These are phyloP conservation scores for Deilephila elpenor DNA, from an alignment of 2,888 invertebrate genomes.

Conservation along the genomic window DNA sequence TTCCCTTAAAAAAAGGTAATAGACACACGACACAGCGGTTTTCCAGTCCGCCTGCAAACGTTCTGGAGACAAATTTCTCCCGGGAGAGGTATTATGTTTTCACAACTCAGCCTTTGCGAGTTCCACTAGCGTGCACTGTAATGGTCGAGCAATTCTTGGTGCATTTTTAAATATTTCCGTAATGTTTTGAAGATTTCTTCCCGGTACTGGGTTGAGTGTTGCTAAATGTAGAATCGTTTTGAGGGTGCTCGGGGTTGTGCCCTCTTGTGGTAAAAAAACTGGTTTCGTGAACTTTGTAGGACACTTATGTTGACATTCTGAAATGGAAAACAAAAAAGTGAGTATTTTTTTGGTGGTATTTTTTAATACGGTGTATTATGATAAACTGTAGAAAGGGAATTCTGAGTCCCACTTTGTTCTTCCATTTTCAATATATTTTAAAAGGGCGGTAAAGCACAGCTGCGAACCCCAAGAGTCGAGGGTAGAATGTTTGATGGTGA, in stretches of 20 bases:
- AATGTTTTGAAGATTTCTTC: neutral
- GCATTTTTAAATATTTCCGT: constrained; percentile 4
- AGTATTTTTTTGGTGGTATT: too few species aligned
- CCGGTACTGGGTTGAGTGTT: neutral
- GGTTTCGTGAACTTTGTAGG: neutral
- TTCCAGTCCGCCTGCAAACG: constrained; percentile 28
- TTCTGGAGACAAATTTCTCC: constrained; percentile 38
- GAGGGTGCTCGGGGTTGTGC: neutral
- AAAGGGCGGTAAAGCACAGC: too few species aligned
- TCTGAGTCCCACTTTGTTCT: too few species aligned
- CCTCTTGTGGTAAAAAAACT: neutral
- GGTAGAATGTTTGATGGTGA: too few species aligned
- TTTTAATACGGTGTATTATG: too few species aligned
- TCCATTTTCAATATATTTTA: too few species aligned
- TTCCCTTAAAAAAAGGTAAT: constrained; percentile 18
- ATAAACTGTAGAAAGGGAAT: too few species aligned
- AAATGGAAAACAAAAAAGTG: too few species aligned
- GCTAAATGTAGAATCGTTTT: neutral
- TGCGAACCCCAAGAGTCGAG: too few species aligned
- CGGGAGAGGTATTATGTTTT: constrained; percentile 39
- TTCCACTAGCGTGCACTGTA: neutral
- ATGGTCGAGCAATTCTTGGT: constrained; percentile 3
- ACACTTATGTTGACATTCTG: too few species aligned
- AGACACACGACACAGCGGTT: constrained; percentile 29
- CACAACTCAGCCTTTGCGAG: constrained; percentile 22